These are phyloP conservation scores for Danio rerio DNA, from an alignment of 2,113 vertebrate species.

Conservation along the genomic window DNA sequence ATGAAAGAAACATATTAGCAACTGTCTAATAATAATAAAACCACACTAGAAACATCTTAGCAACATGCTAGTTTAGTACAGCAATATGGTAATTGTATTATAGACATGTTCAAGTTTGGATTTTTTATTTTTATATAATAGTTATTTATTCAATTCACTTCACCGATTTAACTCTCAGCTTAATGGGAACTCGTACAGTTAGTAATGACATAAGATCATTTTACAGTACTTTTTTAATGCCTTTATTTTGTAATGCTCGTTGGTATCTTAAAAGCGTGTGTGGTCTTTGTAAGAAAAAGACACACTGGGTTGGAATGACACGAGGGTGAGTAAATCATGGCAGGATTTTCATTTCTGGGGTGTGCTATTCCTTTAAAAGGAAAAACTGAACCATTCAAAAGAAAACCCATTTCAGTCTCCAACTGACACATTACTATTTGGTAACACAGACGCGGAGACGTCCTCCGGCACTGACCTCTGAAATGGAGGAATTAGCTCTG, in stretches of 20 bases:
- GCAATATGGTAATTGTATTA: too few species aligned
- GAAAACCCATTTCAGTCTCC: conserved; percentile 26
- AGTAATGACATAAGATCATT: background rate
- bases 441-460: conserved; percentile 29
- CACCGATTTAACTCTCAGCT: too few species aligned
- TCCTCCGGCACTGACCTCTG: conserved; percentile 48
- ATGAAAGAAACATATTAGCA: too few species aligned
- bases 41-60: too few species aligned
- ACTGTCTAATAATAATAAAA: too few species aligned
- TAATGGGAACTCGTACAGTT: background rate
- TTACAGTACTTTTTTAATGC: background rate
- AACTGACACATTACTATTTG: conserved; percentile 52
- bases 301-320: background rate
- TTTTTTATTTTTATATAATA: too few species aligned
- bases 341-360: conserved; percentile 3
- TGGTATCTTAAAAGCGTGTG: background rate
- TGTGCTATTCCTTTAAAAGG: background rate
- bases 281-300: background rate
- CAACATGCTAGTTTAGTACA: too few species aligned
- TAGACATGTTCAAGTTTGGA: too few species aligned
- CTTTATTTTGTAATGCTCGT: background rate
- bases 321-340: background rate
- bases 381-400: background rate
- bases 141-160: too few species aligned
- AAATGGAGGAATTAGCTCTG: conserved; percentile 54